These are phyloP conservation scores for Emydura subglobosa DNA, from an alignment of 2,113 vertebrate species.

Conservation along the genomic window DNA sequence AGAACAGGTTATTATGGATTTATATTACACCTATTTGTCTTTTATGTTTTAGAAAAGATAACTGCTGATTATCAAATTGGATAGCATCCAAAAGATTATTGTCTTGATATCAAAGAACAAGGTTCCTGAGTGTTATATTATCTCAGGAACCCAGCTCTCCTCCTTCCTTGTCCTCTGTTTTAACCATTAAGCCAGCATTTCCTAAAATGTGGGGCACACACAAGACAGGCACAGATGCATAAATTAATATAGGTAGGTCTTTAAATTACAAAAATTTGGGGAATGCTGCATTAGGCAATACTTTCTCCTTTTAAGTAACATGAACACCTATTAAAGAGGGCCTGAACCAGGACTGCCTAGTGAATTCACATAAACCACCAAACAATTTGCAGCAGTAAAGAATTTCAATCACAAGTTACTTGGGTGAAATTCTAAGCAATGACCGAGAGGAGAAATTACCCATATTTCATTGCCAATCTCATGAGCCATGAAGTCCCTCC, in stretches of 20 bases:
- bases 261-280: neutral
- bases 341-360: accelerated
- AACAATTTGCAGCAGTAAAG: neutral
- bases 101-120: neutral
- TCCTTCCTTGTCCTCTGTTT: neutral
- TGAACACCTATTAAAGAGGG: neutral
- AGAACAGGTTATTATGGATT: neutral
- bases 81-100: neutral
- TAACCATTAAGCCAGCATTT: neutral
- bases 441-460: neutral
- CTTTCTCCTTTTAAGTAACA: neutral
- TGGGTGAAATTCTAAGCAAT: neutral
- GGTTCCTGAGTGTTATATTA: neutral
- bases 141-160: neutral
- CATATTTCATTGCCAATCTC: neutral
- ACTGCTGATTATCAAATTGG: neutral
- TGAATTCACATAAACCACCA: neutral
- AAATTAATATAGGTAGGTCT: neutral
- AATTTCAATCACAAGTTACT: neutral
- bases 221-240: neutral
- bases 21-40: neutral
- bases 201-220: neutral
- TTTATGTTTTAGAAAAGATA: neutral
- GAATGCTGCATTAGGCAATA: neutral
- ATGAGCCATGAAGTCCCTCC: neutral